Conservation (phyloP, 2,113 vertebrate species). For the Melanocharis versteri region DNA sequence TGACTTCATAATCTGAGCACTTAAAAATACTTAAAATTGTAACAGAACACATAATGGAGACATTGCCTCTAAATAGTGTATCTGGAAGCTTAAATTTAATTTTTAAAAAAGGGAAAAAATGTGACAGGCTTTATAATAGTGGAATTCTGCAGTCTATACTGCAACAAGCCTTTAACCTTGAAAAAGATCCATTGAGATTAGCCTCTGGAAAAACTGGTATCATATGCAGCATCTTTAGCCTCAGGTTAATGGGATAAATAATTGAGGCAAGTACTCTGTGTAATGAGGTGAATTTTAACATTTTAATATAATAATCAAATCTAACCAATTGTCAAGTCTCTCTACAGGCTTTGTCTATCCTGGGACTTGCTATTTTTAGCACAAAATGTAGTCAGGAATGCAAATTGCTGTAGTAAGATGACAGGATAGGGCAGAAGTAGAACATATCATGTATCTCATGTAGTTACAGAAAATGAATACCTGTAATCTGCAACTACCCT, state of each 20-base stretch:
- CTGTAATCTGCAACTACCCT: not conserved
- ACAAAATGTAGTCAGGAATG: not conserved
- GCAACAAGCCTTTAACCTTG: constrained; percentile 44
- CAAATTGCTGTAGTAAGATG: not conserved
- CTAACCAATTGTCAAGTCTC: constrained; percentile 23
- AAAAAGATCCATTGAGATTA: constrained; percentile 18
- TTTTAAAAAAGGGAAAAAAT: not conserved
- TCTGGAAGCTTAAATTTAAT: not conserved
- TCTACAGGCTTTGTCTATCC: not conserved
- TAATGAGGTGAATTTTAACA: constrained; percentile 59
- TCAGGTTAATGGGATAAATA: constrained; percentile 62
- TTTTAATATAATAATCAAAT: constrained; percentile 55
- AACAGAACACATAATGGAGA: not conserved
- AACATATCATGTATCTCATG: not conserved
- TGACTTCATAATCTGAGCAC: not conserved
- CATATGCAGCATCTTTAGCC: constrained; percentile 37
- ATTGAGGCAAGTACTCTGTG: constrained; percentile 29
- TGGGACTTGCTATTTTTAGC: constrained; percentile 24
- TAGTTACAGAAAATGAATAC: not conserved
- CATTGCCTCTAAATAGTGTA: not conserved
- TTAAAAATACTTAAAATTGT: not conserved
- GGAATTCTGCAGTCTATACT: not conserved
- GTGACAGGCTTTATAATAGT: not conserved
- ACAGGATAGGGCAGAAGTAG: not conserved
- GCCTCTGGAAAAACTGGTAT: constrained; percentile 19